phyloP scores from a whole-genome alignment of 2,113 vertebrate genomes.

The Gnathonemus longibarbis region DNA sequence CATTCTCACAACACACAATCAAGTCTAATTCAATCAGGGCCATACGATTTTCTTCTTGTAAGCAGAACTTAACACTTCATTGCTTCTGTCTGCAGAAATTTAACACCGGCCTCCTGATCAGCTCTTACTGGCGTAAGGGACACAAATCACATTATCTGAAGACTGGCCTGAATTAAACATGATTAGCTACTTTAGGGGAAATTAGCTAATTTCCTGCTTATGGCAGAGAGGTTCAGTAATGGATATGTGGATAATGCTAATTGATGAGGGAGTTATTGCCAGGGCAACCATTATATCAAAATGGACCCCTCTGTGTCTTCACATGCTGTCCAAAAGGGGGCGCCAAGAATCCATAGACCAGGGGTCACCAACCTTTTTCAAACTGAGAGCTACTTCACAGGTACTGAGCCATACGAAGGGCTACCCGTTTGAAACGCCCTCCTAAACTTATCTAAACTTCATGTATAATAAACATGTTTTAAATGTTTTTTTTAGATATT shows the following conservation, averaged over 20 bases:
- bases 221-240: conserved; percentile 29
- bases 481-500: too few species aligned
- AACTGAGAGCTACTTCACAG: too few species aligned
- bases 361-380: background rate
- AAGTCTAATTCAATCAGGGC: conserved; percentile 63
- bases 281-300: conserved; percentile 1
- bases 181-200: conserved; percentile 46
- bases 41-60: conserved; percentile 66
- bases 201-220: conserved; percentile 32
- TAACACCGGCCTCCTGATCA: conserved; percentile 51
- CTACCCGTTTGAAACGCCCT: too few species aligned
- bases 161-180: conserved; percentile 46
- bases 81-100: conserved; percentile 73
- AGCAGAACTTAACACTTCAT: conserved; percentile 76
- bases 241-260: conserved; percentile 24
- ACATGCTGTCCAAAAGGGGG: background rate
- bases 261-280: conserved; percentile 13
- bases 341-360: background rate
- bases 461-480: too few species aligned
- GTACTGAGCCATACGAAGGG: too few species aligned
- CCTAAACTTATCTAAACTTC: too few species aligned
- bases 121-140: conserved; percentile 52
- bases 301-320: background rate
- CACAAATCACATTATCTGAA: conserved; percentile 54
- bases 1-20: conserved; percentile 58